Evolutionary conservation across 1,140 invertebrate genomes (phyloP), one percentile per base, ranked within the genome.

Genomic region (Heterodera schachtii): DNA sequence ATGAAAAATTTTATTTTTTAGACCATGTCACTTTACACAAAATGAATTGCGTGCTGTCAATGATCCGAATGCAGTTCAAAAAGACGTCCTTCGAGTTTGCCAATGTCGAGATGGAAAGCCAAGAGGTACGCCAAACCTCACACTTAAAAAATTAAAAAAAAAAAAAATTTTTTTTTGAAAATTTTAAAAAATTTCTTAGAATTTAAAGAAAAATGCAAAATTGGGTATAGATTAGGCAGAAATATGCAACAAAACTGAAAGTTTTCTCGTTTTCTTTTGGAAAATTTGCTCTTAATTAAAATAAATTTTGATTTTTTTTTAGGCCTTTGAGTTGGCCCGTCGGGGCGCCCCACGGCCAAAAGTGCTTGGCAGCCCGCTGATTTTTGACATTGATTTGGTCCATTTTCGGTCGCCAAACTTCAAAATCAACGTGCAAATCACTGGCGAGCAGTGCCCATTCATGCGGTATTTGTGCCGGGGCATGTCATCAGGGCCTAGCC

Each of bases 311-410:
- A 44, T 13, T 31, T 13, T 47, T 47, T 16, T 60, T 60, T 60
- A 60, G 57, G 57, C 95, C 11, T 98, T 95, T 90, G 94, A 97
- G 71, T 86, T 97, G 78, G 95, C 95, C 21, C 91, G 92, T 19
- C 90, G 93, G 91, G 96, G 96, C 2, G 90, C 93, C 0, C 92
- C 97, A 7, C 90, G 95, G 80, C 95, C 96, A 2, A 90, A 91
- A 0, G 90, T 93, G 82, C 91, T 91, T 13, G 93, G 93, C 83
- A 89, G 93, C 57, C 94, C 95, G 2, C 90, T 97, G 13, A 88
- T 98, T 49, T 98, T 97, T 91, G 93, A 93, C 31, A 93, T 97
- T n/a, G 94, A 94, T 91, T 94, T 95, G 90, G 92, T 94, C 41
- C 90, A 94, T 78, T 97, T 95, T 90, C 90, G 93, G 6, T 92